Evolutionary conservation across 2,113 vertebrate species (phyloP), one percentile per base, ranked within the genome.

Genomic region (Sander lucioperca): DNA sequence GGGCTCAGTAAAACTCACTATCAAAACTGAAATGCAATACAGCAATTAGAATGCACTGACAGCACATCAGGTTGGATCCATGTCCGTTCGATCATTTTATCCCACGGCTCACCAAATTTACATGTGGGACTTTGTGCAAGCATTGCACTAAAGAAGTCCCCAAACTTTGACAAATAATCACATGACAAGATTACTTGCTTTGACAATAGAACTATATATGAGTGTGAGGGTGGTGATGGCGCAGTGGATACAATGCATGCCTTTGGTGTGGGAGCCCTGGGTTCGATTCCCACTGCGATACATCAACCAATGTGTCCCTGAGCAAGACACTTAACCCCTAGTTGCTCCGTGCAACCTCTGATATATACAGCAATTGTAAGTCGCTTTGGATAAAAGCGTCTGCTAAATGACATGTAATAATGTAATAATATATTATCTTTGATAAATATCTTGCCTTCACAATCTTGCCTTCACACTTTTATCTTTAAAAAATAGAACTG

Each of bases 1-100:
- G 84, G 51, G 64, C 83, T 85, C 63, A 65, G 78, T 86, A 90
- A 72, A 92, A 94, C 91, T 92, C 65, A 82, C 64, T 66, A 84
- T 73, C 84, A 87, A 83, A 91, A 86, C 30, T 71, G 54, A 82
- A 78, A 88, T 86, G 64, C 48, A 64, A 66, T 57, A 86, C 50
- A 83, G 77, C 72, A 86, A 84, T 62, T n/a, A 33, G 48, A 86
- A 79, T 83, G 78, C 74, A 58, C 21, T 48, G 62, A 86, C 63
- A 43, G 45, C 77, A 73, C 72, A 64, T 86, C 59, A 75, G 53
- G 45, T 54, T 48, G 39, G 59, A 79, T 80, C 27, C 47, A 54
- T 47, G 39, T 77, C 67, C 18, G 33, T 80, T 64, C 50, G 63
- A 74, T 82, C 10, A 66, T 84, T 79, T 73, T n/a, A 66, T 86